Percentiles rank a stretch among this genome's conserved stretches.
phyloP scores from a whole-genome alignment of 2,797 vertebrate species.

The Periophthalmus magnuspinnatus region DNA sequence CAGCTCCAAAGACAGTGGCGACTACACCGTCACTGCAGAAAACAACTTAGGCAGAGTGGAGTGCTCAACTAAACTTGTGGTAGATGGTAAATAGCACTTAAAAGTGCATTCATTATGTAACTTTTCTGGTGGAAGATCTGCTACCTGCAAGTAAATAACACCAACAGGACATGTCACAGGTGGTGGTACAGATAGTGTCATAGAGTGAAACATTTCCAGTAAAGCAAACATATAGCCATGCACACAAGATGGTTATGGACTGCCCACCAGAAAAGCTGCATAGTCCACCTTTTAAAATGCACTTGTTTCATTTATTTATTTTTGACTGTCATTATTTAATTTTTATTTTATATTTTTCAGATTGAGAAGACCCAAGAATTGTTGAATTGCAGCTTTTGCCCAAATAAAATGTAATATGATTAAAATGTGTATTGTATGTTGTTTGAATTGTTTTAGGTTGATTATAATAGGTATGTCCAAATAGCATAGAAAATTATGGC shows the following conservation, averaged over 20 bases:
- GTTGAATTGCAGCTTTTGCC: not conserved
- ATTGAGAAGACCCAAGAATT: slow-evolving; percentile 27
- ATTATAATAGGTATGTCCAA: not conserved
- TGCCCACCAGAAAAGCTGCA: no score
- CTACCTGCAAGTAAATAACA: no score
- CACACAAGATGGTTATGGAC: no score
- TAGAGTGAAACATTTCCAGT: no score
- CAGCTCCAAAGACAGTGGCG: slow-evolving; percentile 77
- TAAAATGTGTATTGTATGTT: slow-evolving; percentile 7
- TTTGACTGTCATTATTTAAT: not conserved
- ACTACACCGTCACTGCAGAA: slow-evolving; percentile 81
- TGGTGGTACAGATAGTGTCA: no score
- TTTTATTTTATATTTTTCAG: slow-evolving; percentile 28
- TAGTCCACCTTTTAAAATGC: no score
- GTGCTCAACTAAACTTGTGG: slow-evolving; percentile 79
- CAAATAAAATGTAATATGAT: slow-evolving; percentile 2
- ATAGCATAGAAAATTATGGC: not conserved
- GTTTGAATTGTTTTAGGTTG: slow-evolving; percentile 5
- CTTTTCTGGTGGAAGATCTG: no score
- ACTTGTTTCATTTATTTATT: not conserved
- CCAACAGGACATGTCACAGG: no score
- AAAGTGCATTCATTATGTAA: no score
- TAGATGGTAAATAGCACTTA: slow-evolving; percentile 73
- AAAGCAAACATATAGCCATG: no score
- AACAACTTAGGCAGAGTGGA: slow-evolving; percentile 76